Conservation (phyloP, 2,797 vertebrate genomes). For the Mormyrops boulengeri region DNA sequence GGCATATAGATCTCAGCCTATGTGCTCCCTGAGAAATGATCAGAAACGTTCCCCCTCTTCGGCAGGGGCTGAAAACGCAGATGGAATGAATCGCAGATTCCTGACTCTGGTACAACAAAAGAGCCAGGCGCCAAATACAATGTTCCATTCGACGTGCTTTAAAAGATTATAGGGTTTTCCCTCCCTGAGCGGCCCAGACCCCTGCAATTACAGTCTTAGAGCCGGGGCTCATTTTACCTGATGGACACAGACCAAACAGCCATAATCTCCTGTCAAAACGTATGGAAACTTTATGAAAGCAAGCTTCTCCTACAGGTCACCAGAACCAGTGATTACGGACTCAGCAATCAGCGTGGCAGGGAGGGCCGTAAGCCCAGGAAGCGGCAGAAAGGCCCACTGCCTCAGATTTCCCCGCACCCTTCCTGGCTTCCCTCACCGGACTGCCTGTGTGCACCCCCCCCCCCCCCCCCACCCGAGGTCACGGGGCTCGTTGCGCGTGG, state of each 20-base stretch:
- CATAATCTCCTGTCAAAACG: conserved; percentile 50
- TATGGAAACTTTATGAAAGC: conserved; percentile 42
- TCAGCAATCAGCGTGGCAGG: conserved; percentile 24
- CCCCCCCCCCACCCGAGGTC: background rate
- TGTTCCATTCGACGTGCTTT: conserved; percentile 7
- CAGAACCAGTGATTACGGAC: conserved; percentile 31
- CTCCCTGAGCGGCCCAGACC: background rate
- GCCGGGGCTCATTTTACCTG: conserved; percentile 36
- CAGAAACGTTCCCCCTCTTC: background rate
- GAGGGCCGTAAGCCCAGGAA: conserved; percentile 22
- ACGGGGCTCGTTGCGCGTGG: background rate
- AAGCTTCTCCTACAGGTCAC: conserved; percentile 19
- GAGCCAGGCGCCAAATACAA: background rate
- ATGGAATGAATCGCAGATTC: background rate
- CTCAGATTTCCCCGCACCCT: background rate
- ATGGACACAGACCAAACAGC: conserved; percentile 34
- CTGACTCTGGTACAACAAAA: conserved; percentile 5
- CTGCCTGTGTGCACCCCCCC: background rate
- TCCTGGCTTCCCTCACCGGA: conserved; percentile 7
- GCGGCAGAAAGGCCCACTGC: conserved; percentile 26
- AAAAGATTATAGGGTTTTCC: conserved; percentile 33
- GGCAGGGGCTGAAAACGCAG: background rate
- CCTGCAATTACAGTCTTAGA: conserved; percentile 20
- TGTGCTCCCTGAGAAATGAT: background rate
- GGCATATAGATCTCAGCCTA: background rate